phyloP scores from a whole-genome alignment of 2,797 vertebrate species.

The Thripadectes ignobilis region DNA sequence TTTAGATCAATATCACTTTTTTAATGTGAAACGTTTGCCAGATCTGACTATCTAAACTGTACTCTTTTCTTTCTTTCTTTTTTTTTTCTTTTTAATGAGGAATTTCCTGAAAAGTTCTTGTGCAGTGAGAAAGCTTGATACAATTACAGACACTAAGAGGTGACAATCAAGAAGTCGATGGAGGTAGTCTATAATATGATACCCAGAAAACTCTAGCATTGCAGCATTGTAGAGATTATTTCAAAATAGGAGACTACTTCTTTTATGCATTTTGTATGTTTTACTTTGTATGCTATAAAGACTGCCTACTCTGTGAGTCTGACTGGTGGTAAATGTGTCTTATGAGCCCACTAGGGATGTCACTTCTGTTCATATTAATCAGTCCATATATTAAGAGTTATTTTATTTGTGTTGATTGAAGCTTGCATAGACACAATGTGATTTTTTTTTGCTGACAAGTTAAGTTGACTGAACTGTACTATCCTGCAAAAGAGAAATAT shows the following conservation, averaged over 20 bases:
- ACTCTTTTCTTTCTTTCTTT: neutral
- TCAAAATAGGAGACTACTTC: conserved; percentile 23
- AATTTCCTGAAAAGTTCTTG: conserved; percentile 63
- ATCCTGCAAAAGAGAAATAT: neutral
- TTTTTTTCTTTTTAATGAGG: neutral
- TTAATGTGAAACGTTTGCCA: conserved; percentile 68
- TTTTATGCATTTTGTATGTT: neutral
- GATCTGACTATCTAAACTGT: conserved; percentile 21
- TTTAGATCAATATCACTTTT: conserved; percentile 72
- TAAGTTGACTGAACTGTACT: neutral
- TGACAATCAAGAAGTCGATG: conserved; percentile 22
- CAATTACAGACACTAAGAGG: neutral
- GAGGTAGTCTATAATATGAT: neutral
- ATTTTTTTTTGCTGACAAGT: neutral
- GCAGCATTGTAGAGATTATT: neutral
- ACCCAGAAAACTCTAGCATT: conserved; percentile 23
- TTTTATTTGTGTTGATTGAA: neutral
- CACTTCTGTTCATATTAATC: neutral
- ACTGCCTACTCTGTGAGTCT: neutral
- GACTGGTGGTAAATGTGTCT: neutral
- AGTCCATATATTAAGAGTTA: neutral
- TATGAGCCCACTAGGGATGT: neutral
- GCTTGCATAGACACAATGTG: neutral
- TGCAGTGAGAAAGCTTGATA: conserved; percentile 24
- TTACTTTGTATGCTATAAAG: neutral